These are phyloP conservation scores for Nasonia longicornis DNA, from an alignment of 1,140 invertebrate species.

Conservation along the genomic window DNA sequence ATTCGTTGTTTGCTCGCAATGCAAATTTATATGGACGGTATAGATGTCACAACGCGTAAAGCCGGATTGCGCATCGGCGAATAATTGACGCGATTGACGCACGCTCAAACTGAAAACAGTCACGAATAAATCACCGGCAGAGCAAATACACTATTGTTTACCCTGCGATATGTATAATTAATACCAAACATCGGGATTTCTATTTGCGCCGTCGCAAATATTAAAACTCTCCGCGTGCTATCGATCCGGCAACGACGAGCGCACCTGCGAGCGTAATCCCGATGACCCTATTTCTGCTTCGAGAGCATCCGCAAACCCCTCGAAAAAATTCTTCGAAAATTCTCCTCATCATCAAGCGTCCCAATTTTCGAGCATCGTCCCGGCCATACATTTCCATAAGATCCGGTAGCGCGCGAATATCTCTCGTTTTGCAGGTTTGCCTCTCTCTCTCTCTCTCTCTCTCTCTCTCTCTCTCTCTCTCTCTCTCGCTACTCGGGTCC, in stretches of 20 bases:
- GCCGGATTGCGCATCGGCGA: no score
- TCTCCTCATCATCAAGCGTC: background rate
- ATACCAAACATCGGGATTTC: no score
- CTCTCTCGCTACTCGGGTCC: background rate
- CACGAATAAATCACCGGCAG: no score
- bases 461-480: slow-evolving; percentile 5
- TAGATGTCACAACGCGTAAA: no score
- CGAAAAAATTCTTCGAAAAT: background rate
- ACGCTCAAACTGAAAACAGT: no score
- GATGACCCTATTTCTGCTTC: background rate
- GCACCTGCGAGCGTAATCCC: background rate
- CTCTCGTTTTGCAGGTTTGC: no score
- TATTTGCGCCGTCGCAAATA: no score
- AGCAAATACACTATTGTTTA: no score
- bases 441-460: background rate
- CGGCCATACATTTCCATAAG: background rate
- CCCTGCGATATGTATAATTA: no score
- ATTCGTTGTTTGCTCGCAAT: background rate
- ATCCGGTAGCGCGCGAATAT: background rate
- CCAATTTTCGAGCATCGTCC: background rate
- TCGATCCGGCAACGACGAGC: background rate
- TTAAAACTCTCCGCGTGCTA: background rate
- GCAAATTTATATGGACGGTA: no score
- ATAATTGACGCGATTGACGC: no score
- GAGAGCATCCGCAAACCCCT: background rate